Evolutionary conservation across 2,888 invertebrate species (phyloP).

Genomic region (Dryobota labecula): DNA sequence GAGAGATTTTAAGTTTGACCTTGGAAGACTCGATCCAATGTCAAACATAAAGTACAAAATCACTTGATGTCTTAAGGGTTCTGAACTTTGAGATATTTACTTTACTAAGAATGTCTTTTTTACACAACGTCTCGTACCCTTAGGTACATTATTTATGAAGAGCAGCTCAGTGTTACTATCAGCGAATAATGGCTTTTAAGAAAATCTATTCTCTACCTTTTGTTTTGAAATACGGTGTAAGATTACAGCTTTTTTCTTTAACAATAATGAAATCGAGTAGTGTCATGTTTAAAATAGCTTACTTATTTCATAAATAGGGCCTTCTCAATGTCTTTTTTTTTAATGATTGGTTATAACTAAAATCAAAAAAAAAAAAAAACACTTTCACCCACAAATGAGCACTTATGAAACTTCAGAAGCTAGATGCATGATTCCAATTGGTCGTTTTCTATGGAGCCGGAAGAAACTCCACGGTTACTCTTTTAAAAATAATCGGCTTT

Average conservation of each 20-base stretch:
- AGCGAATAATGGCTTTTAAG: conserved; percentile 7
- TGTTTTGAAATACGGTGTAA: conserved; percentile 6
- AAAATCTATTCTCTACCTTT: conserved; percentile 4
- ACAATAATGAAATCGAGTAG: conserved; percentile 8
- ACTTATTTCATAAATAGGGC: not conserved
- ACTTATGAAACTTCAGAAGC: no score
- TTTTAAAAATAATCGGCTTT: no score
- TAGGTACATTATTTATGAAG: not conserved
- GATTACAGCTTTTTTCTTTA: conserved; percentile 5
- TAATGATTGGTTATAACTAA: no score
- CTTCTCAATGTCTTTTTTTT: not conserved
- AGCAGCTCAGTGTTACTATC: conserved; percentile 20
- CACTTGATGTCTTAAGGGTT: not conserved
- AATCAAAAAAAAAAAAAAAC: no score
- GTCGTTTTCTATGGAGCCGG: no score
- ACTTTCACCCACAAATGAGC: no score
- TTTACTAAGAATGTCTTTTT: not conserved
- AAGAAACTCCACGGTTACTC: no score
- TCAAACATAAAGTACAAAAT: not conserved
- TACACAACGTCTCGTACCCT: not conserved
- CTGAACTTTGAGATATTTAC: conserved; percentile 8
- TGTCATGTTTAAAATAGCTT: not conserved
- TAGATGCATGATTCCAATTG: no score
- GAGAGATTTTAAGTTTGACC: not conserved
- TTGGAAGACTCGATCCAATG: not conserved